Conservation (phyloP, 1,140 invertebrate species). For the Brachionus paranguensis region DNA sequence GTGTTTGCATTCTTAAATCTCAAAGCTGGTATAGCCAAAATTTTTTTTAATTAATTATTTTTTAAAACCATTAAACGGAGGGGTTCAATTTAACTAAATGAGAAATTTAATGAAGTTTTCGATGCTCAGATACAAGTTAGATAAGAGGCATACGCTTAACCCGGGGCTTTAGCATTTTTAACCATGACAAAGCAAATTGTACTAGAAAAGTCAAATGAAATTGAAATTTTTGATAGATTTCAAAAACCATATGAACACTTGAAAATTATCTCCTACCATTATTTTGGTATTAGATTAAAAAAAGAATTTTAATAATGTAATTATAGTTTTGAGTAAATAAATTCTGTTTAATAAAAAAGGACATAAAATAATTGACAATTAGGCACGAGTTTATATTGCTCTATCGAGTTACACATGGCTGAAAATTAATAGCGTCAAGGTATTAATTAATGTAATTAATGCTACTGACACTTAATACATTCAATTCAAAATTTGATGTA, state of each 20-base stretch:
- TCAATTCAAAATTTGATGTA: too few relatives aligned
- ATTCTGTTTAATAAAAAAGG: not conserved
- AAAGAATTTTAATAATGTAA: not conserved
- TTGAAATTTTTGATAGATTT: not conserved
- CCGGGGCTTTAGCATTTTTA: not conserved
- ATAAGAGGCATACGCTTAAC: not conserved
- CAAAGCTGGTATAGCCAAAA: not conserved
- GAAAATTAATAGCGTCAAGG: not conserved
- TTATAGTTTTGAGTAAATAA: not conserved
- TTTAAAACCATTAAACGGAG: not conserved
- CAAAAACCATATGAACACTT: not conserved
- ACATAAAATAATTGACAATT: not conserved
- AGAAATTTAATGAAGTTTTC: not conserved
- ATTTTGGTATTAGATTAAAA: not conserved
- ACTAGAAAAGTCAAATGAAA: not conserved
- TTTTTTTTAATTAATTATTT: not conserved
- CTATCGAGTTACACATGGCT: not conserved
- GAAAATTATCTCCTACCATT: not conserved
- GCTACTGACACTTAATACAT: not conserved
- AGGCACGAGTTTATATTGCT: not conserved
- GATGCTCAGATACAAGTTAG: not conserved
- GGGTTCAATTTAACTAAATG: not conserved
- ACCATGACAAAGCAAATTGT: not conserved
- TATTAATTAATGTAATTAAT: not conserved
- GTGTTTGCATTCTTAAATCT: not conserved